Evolutionary conservation across 2,797 vertebrate species (phyloP), one percentile per base, ranked within the genome.

Genomic region (Acrocephalus scirpaceus): DNA sequence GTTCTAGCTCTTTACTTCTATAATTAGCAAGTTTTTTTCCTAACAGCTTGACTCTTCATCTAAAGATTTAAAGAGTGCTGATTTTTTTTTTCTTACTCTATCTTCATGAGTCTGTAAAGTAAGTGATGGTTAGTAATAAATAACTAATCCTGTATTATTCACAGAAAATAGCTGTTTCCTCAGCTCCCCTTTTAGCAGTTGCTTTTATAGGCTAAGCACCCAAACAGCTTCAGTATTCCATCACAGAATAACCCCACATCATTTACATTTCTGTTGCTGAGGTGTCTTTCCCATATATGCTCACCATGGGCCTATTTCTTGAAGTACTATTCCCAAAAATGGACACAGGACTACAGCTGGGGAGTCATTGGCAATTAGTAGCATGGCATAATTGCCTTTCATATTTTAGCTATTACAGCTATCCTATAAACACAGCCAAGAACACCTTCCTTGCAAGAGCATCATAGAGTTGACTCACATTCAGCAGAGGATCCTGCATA

Each of bases 321-420:
- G 45, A 92, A 82, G 51, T 38, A 20, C 54, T 84, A 5, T 78
- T 86, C 47, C 91, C 89, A 70, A 89, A 91, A 82, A 88, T 53
- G 70, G 67, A 38, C 76, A 77, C 34, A 65, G 26, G n/a, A 56
- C 58, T 72, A 27, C 30, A 90, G 47, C 32, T 66, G 32, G n/a
- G 51, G 67, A 94, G 80, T 76, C 74, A 88, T 2, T 75, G 61
- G 51, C 86, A 90, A 86, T 90, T 91, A 90, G 27, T 15, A 81
- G 56, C 70, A 58, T 12, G 51, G 60, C 21, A 58, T 71, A 85
- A 95, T 89, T 88, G 53, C 53, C 14, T 82, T 13, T 90, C 88
- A 85, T 93, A 75, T 88, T 95, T 94, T 76, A 76, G 60, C 77
- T 89, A 45, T 95, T 94, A 93, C 56, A 47, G 34, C 38, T 38